phyloP scores from a whole-genome alignment of 1,140 invertebrate genomes.

The Drosophila asahinai region DNA sequence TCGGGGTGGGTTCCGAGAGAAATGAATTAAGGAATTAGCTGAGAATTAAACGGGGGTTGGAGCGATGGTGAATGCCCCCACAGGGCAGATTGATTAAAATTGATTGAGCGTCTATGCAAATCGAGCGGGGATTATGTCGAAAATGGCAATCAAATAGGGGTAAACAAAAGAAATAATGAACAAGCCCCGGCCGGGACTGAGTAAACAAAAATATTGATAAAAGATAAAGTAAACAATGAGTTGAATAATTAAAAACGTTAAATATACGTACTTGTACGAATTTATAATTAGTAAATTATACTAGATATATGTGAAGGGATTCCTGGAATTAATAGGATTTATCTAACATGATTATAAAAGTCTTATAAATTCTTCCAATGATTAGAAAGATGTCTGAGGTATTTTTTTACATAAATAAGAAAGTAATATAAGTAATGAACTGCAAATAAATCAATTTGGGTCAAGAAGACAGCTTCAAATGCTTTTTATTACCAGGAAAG shows the following conservation, averaged over 20 bases:
- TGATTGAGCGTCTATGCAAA: constrained; percentile 43
- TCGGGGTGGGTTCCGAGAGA: not conserved
- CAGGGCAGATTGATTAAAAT: constrained; percentile 46
- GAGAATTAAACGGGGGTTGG: constrained; percentile 1
- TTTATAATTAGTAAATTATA: not conserved
- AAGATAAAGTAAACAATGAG: constrained; percentile 16
- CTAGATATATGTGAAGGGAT: not conserved
- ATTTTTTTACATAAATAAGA: not conserved
- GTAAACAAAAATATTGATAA: constrained; percentile 25
- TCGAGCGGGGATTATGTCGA: constrained; percentile 30
- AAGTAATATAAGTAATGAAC: not conserved
- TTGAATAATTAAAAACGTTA: constrained; percentile 11
- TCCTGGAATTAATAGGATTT: not conserved
- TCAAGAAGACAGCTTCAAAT: constrained; percentile 12
- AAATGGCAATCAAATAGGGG: constrained; percentile 13
- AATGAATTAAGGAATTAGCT: constrained; percentile 38
- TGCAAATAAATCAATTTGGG: constrained; percentile 14
- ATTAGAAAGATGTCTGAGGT: not conserved
- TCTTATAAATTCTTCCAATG: too few species aligned
- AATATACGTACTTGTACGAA: not conserved
- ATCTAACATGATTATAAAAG: too few species aligned
- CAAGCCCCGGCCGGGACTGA: not conserved
- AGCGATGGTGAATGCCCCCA: not conserved
- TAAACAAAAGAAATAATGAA: constrained; percentile 33
- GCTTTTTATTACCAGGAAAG: constrained; percentile 8